Evolutionary conservation across 2,113 vertebrate genomes (phyloP).

Genomic region (Tachysurus vachellii): DNA sequence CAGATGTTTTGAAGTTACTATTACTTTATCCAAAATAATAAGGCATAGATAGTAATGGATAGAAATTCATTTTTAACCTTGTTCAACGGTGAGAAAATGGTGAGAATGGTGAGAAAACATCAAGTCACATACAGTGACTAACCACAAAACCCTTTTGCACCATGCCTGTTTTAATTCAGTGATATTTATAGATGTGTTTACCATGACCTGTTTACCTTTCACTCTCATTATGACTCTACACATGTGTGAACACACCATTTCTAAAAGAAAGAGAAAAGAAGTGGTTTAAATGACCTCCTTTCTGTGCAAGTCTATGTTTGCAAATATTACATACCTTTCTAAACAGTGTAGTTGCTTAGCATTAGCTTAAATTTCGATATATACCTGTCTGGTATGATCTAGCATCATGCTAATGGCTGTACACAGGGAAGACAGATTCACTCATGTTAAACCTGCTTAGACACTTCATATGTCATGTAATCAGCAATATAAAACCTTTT

Average conservation of each 20-base stretch:
- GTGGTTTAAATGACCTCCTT: not conserved
- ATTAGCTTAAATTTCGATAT: not conserved
- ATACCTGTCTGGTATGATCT: not conserved
- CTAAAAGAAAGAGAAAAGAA: not conserved
- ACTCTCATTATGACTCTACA: not conserved
- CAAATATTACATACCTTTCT: not conserved
- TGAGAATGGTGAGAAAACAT: not conserved
- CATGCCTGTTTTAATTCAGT: not conserved
- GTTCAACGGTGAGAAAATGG: too few species aligned
- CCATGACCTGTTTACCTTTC: not conserved
- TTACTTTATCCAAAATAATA: not conserved
- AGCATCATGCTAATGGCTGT: not conserved
- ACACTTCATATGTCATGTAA: not conserved
- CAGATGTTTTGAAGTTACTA: not conserved
- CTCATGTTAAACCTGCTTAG: not conserved
- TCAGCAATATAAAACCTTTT: not conserved
- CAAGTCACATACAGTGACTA: not conserved
- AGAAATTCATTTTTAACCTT: not conserved
- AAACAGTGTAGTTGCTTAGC: not conserved
- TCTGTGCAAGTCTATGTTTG: not conserved
- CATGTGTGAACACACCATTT: not conserved
- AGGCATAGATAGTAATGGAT: not conserved
- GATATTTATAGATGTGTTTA: not conserved
- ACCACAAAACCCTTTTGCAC: not conserved
- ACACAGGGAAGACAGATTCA: not conserved